Conservation (phyloP, 2,113 vertebrate genomes). For the Stegastes partitus region DNA sequence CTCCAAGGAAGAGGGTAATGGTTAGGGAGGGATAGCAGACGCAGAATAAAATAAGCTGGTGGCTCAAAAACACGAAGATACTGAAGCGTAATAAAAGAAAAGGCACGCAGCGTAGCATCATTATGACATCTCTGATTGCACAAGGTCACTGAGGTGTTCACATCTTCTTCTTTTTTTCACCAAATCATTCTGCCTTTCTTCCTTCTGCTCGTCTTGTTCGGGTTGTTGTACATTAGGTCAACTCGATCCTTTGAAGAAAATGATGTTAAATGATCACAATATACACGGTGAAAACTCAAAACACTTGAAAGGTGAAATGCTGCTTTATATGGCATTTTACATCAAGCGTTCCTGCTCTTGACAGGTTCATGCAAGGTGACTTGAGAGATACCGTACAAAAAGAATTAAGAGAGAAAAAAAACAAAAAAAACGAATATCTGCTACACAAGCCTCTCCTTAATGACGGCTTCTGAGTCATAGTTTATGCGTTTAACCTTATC, state of each 20-base stretch:
- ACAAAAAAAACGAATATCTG: constrained; percentile 23
- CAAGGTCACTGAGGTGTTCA: neutral
- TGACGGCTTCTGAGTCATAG: neutral
- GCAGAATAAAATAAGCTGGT: neutral
- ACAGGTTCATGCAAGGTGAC: neutral
- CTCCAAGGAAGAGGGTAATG: constrained; percentile 38
- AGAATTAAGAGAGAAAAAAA: constrained; percentile 11
- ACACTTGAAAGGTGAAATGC: constrained; percentile 9
- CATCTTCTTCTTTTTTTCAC: neutral
- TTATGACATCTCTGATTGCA: constrained; percentile 12
- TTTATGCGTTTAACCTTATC: constrained; percentile 4
- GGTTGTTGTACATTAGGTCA: neutral
- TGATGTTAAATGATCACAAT: neutral
- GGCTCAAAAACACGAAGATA: neutral
- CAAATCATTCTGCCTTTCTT: neutral
- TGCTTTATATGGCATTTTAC: neutral
- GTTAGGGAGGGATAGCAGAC: constrained; percentile 24
- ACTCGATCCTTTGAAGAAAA: neutral
- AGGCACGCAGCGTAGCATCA: neutral
- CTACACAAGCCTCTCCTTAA: neutral
- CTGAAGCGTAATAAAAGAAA: neutral
- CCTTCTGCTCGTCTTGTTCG: constrained; percentile 2
- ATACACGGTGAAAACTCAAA: neutral
- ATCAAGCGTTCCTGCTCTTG: neutral
- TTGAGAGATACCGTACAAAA: neutral